Percentiles rank a stretch among this genome's conserved stretches.
These are phyloP conservation scores for Lordiphosa clarofinis DNA, from an alignment of 1,140 invertebrate species.

Conservation along the genomic window DNA sequence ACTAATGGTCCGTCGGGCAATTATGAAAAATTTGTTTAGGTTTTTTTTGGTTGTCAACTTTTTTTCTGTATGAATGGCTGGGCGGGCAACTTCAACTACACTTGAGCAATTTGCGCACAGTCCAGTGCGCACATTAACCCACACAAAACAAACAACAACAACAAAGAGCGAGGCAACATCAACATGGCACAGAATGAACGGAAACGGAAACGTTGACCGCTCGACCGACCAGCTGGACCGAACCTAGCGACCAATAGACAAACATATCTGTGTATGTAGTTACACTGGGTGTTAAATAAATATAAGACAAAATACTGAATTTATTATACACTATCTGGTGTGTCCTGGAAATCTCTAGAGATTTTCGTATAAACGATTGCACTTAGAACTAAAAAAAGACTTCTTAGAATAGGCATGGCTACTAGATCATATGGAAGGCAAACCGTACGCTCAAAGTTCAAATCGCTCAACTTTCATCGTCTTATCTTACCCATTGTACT, in stretches of 20 bases:
- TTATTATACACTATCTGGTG: too few species aligned
- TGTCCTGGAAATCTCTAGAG: too few species aligned
- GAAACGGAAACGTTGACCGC: slow-evolving; percentile 71
- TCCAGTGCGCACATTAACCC: slow-evolving; percentile 73
- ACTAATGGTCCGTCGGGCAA: slow-evolving; percentile 62
- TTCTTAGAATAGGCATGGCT: too few species aligned
- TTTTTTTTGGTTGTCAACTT: slow-evolving; percentile 7
- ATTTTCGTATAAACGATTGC: too few species aligned
- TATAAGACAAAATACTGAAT: slow-evolving; percentile 13
- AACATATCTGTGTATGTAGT: slow-evolving; percentile 34
- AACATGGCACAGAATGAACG: slow-evolving; percentile 68
- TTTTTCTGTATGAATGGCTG: slow-evolving; percentile 12
- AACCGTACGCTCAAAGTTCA: too few species aligned
- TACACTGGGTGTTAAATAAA: slow-evolving; percentile 5
- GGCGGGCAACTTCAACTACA: slow-evolving; percentile 61
- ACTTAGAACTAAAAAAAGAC: too few species aligned
- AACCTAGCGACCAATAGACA: slow-evolving; percentile 42
- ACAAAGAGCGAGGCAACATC: slow-evolving; percentile 54
- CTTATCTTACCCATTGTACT: too few species aligned
- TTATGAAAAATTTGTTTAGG: slow-evolving; percentile 57
- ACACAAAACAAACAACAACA: slow-evolving; percentile 48
- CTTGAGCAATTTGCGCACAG: slow-evolving; percentile 76
- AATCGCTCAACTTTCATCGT: too few species aligned
- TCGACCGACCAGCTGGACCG: slow-evolving; percentile 9
- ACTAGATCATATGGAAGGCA: too few species aligned